A percentile compares a stretch with the other conserved stretches of the same genome.
Conservation (phyloP, 2,797 vertebrate genomes). For the Epinephelus coioides region DNA sequence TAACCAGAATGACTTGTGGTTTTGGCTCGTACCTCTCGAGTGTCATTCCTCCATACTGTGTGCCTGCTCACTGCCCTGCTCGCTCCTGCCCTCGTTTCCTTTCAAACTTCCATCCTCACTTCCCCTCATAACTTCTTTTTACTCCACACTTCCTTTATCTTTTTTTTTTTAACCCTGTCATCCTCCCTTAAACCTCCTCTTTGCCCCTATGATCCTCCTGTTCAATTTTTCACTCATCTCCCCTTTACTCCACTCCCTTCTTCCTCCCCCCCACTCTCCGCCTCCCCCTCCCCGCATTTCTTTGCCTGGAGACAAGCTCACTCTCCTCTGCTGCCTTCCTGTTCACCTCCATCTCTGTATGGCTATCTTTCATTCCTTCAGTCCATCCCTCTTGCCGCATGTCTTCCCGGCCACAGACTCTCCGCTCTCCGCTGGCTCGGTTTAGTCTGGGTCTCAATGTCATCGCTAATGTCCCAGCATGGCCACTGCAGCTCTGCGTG, state of each 20-base stretch:
- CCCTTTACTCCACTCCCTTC: conserved; percentile 16
- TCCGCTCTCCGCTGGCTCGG: conserved; percentile 52
- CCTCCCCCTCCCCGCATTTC: conserved; percentile 49
- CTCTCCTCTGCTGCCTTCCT: conserved; percentile 67
- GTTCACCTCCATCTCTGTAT: conserved; percentile 68
- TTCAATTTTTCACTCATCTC: conserved; percentile 55
- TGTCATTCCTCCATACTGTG: conserved; percentile 32
- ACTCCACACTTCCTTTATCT: conserved; percentile 15
- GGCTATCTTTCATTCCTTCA: conserved; percentile 59
- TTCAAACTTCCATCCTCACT: conserved; percentile 20
- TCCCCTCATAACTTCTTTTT: background rate
- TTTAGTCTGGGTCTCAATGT: conserved; percentile 80
- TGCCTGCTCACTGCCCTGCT: conserved; percentile 40
- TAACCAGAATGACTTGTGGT: conserved; percentile 61
- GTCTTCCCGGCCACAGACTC: conserved; percentile 53
- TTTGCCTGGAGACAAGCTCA: conserved; percentile 77
- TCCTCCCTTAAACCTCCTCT: conserved; percentile 30
- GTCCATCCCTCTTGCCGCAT: conserved; percentile 54
- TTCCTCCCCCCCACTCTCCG: conserved; percentile 2
- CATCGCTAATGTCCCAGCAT: conserved; percentile 77
- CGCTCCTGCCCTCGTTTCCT: conserved; percentile 6
- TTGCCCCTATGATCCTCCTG: conserved; percentile 48
- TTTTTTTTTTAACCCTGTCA: conserved; percentile 29
- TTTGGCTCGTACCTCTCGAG: conserved; percentile 60
- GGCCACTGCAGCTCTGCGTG: conserved; percentile 70